A percentile compares a stretch with the other conserved stretches of the same genome.
Evolutionary conservation across 2,888 invertebrate genomes (phyloP).

Genomic region (Eupithecia dodoneata): DNA sequence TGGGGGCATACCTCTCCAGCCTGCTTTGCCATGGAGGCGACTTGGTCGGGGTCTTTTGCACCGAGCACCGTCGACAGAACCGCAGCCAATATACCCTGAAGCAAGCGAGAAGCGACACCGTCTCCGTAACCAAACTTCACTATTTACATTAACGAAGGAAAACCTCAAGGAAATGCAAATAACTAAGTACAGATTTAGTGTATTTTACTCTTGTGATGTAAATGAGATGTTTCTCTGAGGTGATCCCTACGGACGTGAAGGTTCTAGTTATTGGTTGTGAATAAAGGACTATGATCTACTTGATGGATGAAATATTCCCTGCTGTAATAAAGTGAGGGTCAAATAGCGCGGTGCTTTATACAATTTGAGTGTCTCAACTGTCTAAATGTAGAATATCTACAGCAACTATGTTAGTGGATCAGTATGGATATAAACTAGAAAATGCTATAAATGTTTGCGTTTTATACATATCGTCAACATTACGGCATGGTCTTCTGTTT

Average conservation of each 20-base stretch:
- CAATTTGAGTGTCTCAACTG: conserved; percentile 62
- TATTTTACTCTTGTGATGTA: not conserved
- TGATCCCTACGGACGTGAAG: conserved; percentile 62
- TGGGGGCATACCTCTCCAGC: conserved; percentile 94
- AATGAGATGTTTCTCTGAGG: conserved; percentile 59
- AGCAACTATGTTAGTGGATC: conserved; percentile 76
- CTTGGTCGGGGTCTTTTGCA: conserved; percentile 95
- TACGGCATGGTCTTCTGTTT: conserved; percentile 41
- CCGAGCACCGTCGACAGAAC: conserved; percentile 96
- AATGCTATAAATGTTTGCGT: conserved; percentile 46
- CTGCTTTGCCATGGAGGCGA: conserved; percentile 97
- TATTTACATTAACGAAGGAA: conserved; percentile 74
- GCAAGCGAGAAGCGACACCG: conserved; percentile 85
- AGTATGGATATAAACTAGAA: conserved; percentile 64
- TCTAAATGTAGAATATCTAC: conserved; percentile 69
- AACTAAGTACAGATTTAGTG: not conserved
- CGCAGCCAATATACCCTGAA: conserved; percentile 96
- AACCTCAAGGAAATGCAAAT: conserved; percentile 64
- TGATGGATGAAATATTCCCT: conserved; percentile 60
- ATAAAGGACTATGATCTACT: conserved; percentile 67
- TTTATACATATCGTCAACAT: conserved; percentile 53
- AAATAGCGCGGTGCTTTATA: conserved; percentile 74
- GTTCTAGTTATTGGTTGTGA: conserved; percentile 70
- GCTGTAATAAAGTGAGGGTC: conserved; percentile 68
- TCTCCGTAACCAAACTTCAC: conserved; percentile 82